phyloP scores from a whole-genome alignment of 2,113 vertebrate species.

The Sinocyclocheilus anophthalmus region DNA sequence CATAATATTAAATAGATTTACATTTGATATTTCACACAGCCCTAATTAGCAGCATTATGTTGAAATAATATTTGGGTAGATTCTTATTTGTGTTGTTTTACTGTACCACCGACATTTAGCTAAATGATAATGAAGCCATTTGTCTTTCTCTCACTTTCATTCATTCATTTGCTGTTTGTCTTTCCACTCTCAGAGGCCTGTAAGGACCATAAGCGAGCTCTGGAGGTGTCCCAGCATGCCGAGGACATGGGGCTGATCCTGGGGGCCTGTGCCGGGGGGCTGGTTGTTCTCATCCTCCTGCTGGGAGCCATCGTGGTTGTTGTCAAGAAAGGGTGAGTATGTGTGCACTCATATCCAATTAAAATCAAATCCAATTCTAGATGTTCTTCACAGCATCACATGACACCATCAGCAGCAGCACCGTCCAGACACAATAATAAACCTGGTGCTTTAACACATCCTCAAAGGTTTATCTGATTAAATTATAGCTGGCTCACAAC shows the following conservation, averaged over 20 bases:
- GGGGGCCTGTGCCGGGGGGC: constrained; percentile 88
- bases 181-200: constrained; percentile 81
- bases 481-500: background rate
- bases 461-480: background rate
- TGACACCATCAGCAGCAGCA: background rate
- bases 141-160: no score
- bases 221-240: constrained; percentile 90
- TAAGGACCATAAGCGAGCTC: constrained; percentile 86
- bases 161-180: background rate
- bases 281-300: constrained; percentile 88
- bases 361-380: background rate
- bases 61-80: no score
- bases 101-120: no score
- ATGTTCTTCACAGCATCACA: background rate
- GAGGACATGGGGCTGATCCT: constrained; percentile 96
- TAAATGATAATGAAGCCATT: no score
- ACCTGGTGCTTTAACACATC: background rate
- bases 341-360: background rate
- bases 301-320: constrained; percentile 89
- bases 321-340: constrained; percentile 89
- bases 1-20: no score
- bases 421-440: background rate
- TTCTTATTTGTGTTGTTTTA: no score
- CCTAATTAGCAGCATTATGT: no score
- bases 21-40: no score